Evolutionary conservation across 2,888 invertebrate genomes (phyloP), one percentile per base, ranked within the genome.

Genomic region (Drosophila emarginata): DNA sequence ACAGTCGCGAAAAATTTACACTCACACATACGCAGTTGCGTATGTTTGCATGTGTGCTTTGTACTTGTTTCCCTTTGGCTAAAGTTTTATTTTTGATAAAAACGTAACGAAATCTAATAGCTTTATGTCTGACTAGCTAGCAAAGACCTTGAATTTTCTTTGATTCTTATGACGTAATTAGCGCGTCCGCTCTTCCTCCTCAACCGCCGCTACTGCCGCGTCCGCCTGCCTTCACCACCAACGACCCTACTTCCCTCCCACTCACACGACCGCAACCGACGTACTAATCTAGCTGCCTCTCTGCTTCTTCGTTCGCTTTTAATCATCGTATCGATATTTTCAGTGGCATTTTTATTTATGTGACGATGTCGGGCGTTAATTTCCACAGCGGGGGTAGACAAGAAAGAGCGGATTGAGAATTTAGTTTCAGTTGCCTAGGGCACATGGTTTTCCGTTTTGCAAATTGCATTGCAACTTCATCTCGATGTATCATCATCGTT

Each of bases 91-190:
- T 86, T 83, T 87, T 81, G 71, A 84, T 83, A 72, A 79, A 83
- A 78, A 77, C 81, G 81, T 81, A 88, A 80, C 79, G 84, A 89
- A 87, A 89, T 86, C 75, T 86, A 81, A 88, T 87, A 88, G 78
- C 79, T 76, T 73, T 64, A 69, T 74, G 67, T 72, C 61, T 72
- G 75, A 64, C 77, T 71, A 58, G 73, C 71, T 70, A 67, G 72
- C 78, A 79, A 39, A 86, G 91, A 90, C 91, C 91, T 91, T 91
- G 91, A 91, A 91, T 90, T 86, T 86, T 87, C 88, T 85, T 78
- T 88, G 80, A 86, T 90, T 84, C 81, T 89, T 88, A 88, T 91
- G 91, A 91, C 91, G 91, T 91, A 91, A 91, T 91, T 90, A 83
- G 79, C 85, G 77, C 80, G 82, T 77, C 79, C 77, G 76, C 85